Evolutionary conservation across 2,797 vertebrate genomes (phyloP).

Genomic region (Melanotaenia maccullochi): DNA sequence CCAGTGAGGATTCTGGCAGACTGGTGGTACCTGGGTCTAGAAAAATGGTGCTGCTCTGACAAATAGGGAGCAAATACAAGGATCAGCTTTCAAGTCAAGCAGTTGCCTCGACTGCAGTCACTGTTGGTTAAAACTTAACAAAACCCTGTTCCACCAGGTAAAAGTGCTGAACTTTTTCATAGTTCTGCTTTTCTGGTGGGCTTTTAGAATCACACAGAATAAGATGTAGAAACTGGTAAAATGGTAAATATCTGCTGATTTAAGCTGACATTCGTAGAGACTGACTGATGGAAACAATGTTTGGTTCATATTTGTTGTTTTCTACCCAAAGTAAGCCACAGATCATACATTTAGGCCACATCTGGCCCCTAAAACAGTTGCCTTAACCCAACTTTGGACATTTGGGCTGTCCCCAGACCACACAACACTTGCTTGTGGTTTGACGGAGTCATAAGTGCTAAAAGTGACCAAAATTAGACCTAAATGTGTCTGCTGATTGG

Average conservation of each 20-base stretch:
- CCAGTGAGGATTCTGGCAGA: constrained; percentile 47
- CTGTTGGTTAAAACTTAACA: background rate
- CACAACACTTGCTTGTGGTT: background rate
- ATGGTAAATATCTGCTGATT: background rate
- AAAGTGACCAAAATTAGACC: background rate
- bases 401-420: background rate
- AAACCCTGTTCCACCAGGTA: too few species aligned
- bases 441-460: background rate
- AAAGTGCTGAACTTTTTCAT: background rate
- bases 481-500: background rate
- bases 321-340: background rate
- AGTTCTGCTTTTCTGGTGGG: background rate
- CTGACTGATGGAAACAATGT: background rate
- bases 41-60: background rate
- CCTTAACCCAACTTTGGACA: background rate
- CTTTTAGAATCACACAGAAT: background rate
- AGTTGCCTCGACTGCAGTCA: background rate
- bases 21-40: constrained; percentile 28
- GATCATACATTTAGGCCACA: background rate
- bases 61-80: background rate
- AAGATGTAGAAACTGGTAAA: background rate
- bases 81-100: background rate
- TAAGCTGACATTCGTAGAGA: background rate
- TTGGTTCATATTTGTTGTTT: background rate
- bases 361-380: background rate